Base-by-base conservation (phyloP, 2,888 invertebrate species). In the Aplocera efformata region DNA sequence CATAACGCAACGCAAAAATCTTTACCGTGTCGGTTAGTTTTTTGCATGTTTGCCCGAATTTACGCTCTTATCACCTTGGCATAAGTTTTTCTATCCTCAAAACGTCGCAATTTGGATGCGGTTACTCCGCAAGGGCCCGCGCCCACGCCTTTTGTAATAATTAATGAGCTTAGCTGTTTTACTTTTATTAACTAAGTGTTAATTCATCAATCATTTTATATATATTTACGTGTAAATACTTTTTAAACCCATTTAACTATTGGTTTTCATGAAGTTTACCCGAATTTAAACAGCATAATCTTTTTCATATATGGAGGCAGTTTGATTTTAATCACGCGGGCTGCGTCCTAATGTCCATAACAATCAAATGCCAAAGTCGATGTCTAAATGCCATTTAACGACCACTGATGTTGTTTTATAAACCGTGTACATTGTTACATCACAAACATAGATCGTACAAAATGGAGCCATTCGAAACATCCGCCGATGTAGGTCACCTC, bases 161-260 rank as follows among this genome's bases (percentile, higher is more conserved):
- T 85, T 76, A 81, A 86, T 85, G 86, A 88, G 86, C 86, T 88
- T 88, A 88, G 85, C 86, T 85, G 79, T 86, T 86, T 85, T 85
- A 85, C 75, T 82, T 85, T 86, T 86, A 84, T 80, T 77, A 69
- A 38, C 38, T 86, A 86, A 86, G 86, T 86, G 86, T 88, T 86
- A 86, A 77, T 79, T 80, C 86, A 81, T 86, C 85, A 81, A 83
- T 85, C 85, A 81, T 85, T 84, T 81, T 84, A 85, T 82, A 81
- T 83, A 78, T 82, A 73, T 75, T 55, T 78, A 75, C 73, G 63
- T 85, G 80, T 86, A 84, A 74, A 85, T 84, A 84, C 80, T 83
- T 84, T 82, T 84, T 2, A 17, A 17, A 83, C 80, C 74, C 81
- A 80, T 84, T 81, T 81, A 79, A 82, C 82, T 74, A 66, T 61